phyloP scores from a whole-genome alignment of 2,113 vertebrate species.

The Psittacula cyanocephala region DNA sequence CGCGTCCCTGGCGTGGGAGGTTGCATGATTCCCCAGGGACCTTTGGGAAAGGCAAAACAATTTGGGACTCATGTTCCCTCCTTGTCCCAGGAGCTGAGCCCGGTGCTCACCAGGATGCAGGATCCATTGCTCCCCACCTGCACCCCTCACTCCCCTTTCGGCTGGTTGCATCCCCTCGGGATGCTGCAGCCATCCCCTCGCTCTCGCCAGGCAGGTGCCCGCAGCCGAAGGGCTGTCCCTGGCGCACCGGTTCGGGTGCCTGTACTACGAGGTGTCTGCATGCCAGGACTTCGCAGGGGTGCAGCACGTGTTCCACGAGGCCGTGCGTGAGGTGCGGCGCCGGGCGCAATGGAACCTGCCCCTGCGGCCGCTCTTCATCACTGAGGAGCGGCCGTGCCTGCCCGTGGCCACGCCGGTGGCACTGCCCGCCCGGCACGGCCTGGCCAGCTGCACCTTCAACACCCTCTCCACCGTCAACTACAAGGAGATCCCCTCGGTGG shows the following conservation, averaged over 20 bases:
- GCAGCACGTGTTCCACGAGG: constrained; percentile 84
- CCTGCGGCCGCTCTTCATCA: constrained; percentile 78
- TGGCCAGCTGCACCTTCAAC: constrained; percentile 76
- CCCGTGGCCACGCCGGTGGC: constrained; percentile 30
- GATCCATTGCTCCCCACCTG: accelerated
- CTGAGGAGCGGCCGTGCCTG: constrained; percentile 75
- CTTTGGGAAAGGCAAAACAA: background rate
- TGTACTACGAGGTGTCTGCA: constrained; percentile 88
- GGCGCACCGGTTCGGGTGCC: constrained; percentile 78
- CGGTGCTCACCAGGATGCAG: background rate
- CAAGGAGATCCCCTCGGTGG: constrained; percentile 87
- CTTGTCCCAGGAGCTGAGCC: background rate
- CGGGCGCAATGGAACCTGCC: constrained; percentile 55
- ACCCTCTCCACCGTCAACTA: constrained; percentile 78
- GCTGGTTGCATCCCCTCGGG: background rate
- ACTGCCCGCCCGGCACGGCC: constrained; percentile 59
- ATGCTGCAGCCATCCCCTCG: background rate
- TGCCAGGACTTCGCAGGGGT: constrained; percentile 84
- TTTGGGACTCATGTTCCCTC: background rate
- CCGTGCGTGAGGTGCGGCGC: constrained; percentile 78
- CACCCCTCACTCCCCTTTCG: accelerated
- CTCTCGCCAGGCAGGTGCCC: constrained; percentile 82
- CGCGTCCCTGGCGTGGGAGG: background rate
- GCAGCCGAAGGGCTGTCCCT: constrained; percentile 79
- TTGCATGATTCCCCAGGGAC: background rate